These are phyloP conservation scores for Suricata suricatta DNA, from an alignment of 2,113 vertebrate species.

Conservation along the genomic window DNA sequence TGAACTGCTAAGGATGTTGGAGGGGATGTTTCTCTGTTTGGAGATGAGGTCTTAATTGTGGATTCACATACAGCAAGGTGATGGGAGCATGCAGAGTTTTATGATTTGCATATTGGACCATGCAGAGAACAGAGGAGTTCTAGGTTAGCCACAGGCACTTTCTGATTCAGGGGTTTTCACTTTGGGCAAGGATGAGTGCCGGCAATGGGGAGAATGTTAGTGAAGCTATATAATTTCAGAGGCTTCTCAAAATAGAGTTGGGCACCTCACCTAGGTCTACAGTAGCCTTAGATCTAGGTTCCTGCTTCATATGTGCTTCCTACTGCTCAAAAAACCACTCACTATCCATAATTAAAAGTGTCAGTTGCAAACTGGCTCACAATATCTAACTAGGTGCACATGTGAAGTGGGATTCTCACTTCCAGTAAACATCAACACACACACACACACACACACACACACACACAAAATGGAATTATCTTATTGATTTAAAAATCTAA, in stretches of 20 bases:
- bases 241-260: background rate
- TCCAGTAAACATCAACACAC: background rate
- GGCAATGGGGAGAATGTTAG: background rate
- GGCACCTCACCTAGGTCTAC: background rate
- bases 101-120: background rate
- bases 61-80: background rate
- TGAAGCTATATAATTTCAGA: background rate
- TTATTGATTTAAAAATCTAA: background rate
- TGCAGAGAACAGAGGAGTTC: background rate
- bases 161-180: background rate
- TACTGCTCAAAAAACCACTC: background rate
- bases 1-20: background rate
- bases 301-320: background rate
- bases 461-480: background rate
- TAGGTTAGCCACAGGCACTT: background rate
- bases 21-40: background rate
- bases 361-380: background rate
- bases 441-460: slow-evolving; percentile 14
- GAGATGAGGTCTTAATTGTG: background rate
- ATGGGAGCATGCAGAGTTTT: background rate
- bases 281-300: background rate
- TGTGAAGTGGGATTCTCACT: background rate
- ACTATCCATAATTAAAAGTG: background rate
- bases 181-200: background rate
- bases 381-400: background rate